Conservation (phyloP, 2,113 vertebrate genomes). For the Poeciliopsis prolifica region DNA sequence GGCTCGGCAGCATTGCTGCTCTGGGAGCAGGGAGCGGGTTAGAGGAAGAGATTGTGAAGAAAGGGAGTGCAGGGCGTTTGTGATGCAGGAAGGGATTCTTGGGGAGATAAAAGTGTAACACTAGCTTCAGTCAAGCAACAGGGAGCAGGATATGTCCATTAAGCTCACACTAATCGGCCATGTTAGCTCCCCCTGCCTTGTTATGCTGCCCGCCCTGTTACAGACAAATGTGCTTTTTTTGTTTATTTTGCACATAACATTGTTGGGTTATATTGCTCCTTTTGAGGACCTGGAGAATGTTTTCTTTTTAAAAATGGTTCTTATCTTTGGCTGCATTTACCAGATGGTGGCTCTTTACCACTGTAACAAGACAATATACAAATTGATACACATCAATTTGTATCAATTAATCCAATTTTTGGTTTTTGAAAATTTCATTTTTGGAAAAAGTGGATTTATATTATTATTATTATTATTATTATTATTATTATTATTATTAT, state of each 20-base stretch:
- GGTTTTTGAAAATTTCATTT: too few relatives aligned
- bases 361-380: not conserved
- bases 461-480: too few relatives aligned
- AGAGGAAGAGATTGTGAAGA: constrained; percentile 17
- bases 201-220: not conserved
- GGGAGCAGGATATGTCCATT: not conserved
- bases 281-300: too few relatives aligned
- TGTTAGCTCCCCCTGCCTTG: not conserved
- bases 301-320: too few relatives aligned
- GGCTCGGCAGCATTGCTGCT: constrained; percentile 55
- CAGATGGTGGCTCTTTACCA: not conserved
- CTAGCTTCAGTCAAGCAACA: not conserved
- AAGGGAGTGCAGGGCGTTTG: constrained; percentile 6
- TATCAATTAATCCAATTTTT: too few relatives aligned
- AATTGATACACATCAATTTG: too few relatives aligned
- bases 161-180: not conserved
- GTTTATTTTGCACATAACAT: too few relatives aligned
- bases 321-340: too few relatives aligned
- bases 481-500: too few relatives aligned
- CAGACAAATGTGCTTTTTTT: too few relatives aligned
- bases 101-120: not conserved
- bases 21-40: constrained; percentile 16
- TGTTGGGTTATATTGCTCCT: too few relatives aligned
- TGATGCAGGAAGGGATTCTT: not conserved
- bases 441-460: too few relatives aligned